These are phyloP conservation scores for Ips typographus DNA, from an alignment of 1,140 invertebrate genomes.

Conservation along the genomic window DNA sequence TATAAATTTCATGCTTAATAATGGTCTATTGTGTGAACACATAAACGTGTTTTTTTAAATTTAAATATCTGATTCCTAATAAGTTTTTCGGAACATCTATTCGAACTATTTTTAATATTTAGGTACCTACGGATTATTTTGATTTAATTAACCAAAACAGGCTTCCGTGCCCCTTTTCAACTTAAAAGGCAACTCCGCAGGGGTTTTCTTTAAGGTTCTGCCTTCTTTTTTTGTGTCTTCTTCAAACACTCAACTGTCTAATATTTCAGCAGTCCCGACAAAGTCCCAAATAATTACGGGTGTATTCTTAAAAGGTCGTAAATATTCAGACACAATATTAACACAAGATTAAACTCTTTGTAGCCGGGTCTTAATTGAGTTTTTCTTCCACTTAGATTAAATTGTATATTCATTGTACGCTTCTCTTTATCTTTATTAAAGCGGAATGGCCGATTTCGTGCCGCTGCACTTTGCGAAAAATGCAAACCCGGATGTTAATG, in stretches of 20 bases:
- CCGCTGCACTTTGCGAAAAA: conserved; percentile 25
- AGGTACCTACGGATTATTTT: no score
- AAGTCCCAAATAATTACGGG: conserved; percentile 29
- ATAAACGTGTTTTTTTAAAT: no score
- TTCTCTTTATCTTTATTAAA: conserved; percentile 28
- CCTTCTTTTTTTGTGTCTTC: conserved; percentile 14
- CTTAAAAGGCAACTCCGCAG: conserved; percentile 4
- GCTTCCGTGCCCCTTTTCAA: no score
- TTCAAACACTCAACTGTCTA: conserved; percentile 16
- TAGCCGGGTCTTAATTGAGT: conserved; percentile 28
- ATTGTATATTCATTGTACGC: conserved; percentile 24
- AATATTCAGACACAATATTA: conserved; percentile 34
- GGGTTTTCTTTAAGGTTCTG: background rate
- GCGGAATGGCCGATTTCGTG: conserved; percentile 22
- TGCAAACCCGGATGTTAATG: conserved; percentile 27
- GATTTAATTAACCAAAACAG: no score
- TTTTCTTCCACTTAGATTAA: conserved; percentile 29
- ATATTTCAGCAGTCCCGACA: conserved; percentile 27
- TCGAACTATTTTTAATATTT: no score
- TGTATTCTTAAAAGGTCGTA: conserved; percentile 22
- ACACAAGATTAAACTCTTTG: conserved; percentile 32
- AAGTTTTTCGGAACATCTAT: no score
- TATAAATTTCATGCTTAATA: conserved; percentile 25
- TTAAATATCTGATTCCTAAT: no score
- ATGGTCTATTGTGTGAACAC: no score